phyloP scores from a whole-genome alignment of 2,113 vertebrate species.

The Toxotes chatareus region DNA sequence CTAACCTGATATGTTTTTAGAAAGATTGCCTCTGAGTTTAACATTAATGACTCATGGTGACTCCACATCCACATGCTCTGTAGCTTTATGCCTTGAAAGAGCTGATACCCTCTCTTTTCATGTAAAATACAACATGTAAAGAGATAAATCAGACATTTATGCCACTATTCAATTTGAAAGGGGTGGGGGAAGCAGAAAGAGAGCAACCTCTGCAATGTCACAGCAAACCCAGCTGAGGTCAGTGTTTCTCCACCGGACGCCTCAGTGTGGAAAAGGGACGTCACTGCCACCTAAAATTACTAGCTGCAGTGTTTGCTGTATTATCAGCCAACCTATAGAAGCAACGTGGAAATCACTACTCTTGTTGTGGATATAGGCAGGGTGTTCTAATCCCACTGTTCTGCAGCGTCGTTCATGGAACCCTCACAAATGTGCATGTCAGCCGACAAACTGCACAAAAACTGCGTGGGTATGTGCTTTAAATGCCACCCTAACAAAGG shows the following conservation, averaged over 20 bases:
- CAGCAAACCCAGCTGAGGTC: constrained; percentile 57
- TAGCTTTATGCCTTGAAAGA: neutral
- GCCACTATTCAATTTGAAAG: neutral
- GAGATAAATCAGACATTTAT: neutral
- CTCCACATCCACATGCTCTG: neutral
- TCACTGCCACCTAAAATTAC: constrained; percentile 27
- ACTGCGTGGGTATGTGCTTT: neutral
- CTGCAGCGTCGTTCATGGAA: neutral
- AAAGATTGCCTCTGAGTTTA: neutral
- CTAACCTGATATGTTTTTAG: neutral
- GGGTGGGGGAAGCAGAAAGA: neutral
- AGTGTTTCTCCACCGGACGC: constrained; percentile 59
- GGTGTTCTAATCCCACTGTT: no score
- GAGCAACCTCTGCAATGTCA: constrained; percentile 24
- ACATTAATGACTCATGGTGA: neutral
- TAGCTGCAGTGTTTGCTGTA: neutral
- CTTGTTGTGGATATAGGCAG: neutral
- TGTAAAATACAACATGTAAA: neutral
- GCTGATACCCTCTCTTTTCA: neutral
- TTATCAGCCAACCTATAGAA: constrained; percentile 4
- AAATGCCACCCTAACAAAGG: constrained; percentile 37
- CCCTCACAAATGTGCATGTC: neutral
- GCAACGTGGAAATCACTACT: neutral
- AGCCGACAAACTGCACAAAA: neutral
- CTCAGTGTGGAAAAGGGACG: neutral